Evolutionary conservation across 2,113 vertebrate species (phyloP), one percentile per base, ranked within the genome.

Genomic region (Oreochromis aureus): DNA sequence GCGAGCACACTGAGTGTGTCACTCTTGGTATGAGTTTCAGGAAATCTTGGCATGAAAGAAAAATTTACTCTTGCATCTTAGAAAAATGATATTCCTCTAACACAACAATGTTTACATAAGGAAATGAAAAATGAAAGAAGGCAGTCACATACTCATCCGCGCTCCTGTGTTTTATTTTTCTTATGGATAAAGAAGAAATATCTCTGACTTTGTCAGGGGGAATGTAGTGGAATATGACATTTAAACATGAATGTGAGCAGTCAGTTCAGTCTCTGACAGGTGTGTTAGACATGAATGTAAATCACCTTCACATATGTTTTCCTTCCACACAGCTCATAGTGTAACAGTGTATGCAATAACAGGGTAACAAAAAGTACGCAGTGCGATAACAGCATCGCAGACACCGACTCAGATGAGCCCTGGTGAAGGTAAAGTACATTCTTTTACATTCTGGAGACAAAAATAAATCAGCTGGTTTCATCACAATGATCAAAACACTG

Each of bases 41-140:
- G 85, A 92, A 91, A 93, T 92, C 94, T 93, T 93, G 94, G 94
- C 94, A 94, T 94, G 89, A 95, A 95, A 95, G 92, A 80, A 91
- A 92, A 93, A 87, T 90, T 36, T 90, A 89, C 90, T 89, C 80
- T 82, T 12, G 51, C 86, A 85, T 93, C 89, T 87, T 53, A 84
- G 88, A 89, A 91, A 93, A 92, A 92, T 90, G 89, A 92, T 93
- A 91, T 86, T 91, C 87, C 89, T 89, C 88, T 32, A 90, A 81
- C 88, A 85, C 88, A 89, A 87, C 84, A 78, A 51, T 95, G 93
- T 95, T 95, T 95, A 93, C 91, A 92, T 90, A 89, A 92, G 89
- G 89, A 93, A 91, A 90, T 93, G 90, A 91, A 85, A 94, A 95
- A 93, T 92, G 90, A 95, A 94, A 95, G 91, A 86, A 91, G 85